Evolutionary conservation across 2,888 invertebrate genomes (phyloP).

Genomic region (Mythimna vitellina): DNA sequence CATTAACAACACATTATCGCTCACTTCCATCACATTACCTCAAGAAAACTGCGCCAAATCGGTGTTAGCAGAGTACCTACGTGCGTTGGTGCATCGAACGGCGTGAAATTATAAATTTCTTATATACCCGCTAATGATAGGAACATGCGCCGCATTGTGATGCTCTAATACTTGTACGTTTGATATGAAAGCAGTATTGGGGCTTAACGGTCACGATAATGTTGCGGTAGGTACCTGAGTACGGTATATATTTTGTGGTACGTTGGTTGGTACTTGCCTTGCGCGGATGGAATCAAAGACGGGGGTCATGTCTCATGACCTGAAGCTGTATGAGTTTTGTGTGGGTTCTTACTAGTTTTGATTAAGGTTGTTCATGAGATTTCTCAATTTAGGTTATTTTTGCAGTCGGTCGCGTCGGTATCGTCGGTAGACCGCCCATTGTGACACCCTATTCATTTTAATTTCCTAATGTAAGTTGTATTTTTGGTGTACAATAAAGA

Average conservation of each 20-base stretch:
- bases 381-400: slow-evolving; percentile 12
- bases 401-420: too few relatives aligned
- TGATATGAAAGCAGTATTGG: slow-evolving; percentile 54
- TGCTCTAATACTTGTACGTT: slow-evolving; percentile 52
- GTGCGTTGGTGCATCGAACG: slow-evolving; percentile 50
- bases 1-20: slow-evolving; percentile 18
- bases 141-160: slow-evolving; percentile 56
- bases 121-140: slow-evolving; percentile 67
- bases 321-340: neutral
- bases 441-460: too few relatives aligned
- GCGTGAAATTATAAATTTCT: slow-evolving; percentile 75
- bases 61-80: slow-evolving; percentile 26
- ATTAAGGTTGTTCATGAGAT: neutral
- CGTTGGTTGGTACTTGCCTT: neutral
- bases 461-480: too few relatives aligned
- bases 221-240: slow-evolving; percentile 17
- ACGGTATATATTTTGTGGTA: neutral
- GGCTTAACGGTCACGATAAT: slow-evolving; percentile 54
- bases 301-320: slow-evolving; percentile 44
- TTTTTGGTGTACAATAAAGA: too few relatives aligned
- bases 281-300: slow-evolving; percentile 38
- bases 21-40: slow-evolving; percentile 10
- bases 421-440: too few relatives aligned
- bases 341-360: neutral
- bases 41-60: slow-evolving; percentile 54